Percentiles rank a stretch among this genome's conserved stretches.
Conservation (phyloP, 1,140 invertebrate species). For the Xylocopa sonorina region DNA sequence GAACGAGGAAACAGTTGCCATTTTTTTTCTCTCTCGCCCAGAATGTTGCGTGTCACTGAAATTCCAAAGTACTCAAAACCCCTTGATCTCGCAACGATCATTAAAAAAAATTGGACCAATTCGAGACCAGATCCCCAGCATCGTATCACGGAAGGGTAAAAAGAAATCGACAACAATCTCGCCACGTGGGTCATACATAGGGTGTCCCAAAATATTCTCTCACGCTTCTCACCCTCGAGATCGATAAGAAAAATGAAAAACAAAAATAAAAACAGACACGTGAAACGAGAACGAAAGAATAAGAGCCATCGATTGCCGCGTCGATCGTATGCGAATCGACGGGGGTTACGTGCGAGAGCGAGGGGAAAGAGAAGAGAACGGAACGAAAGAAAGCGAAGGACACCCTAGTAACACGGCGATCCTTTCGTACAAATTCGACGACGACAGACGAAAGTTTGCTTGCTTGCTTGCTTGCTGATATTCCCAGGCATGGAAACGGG, state of each 20-base stretch:
- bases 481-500: constrained; percentile 65
- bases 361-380: not conserved
- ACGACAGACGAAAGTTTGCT: constrained; percentile 65
- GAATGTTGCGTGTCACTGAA: not conserved
- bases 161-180: constrained; percentile 33
- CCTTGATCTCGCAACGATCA: not conserved
- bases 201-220: constrained; percentile 60
- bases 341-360: not conserved
- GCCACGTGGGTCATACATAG: constrained; percentile 46
- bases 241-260: constrained; percentile 12
- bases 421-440: constrained; percentile 63
- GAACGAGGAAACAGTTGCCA: not conserved
- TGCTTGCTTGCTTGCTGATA: constrained; percentile 57
- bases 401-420: constrained; percentile 55
- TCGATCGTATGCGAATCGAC: not conserved
- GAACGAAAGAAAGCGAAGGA: constrained; percentile 30
- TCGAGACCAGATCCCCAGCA: constrained; percentile 29
- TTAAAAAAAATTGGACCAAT: not conserved
- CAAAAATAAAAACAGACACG: not conserved
- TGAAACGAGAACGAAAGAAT: not conserved
- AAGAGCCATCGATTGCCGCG: not conserved
- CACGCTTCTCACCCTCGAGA: constrained; percentile 27
- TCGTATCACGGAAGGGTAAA: not conserved
- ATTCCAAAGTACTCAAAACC: not conserved
- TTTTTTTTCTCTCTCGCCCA: not conserved